A percentile compares a stretch with the other conserved stretches of the same genome.
phyloP scores from a whole-genome alignment of 2,797 vertebrate genomes.

The Enteromius radiatus region DNA sequence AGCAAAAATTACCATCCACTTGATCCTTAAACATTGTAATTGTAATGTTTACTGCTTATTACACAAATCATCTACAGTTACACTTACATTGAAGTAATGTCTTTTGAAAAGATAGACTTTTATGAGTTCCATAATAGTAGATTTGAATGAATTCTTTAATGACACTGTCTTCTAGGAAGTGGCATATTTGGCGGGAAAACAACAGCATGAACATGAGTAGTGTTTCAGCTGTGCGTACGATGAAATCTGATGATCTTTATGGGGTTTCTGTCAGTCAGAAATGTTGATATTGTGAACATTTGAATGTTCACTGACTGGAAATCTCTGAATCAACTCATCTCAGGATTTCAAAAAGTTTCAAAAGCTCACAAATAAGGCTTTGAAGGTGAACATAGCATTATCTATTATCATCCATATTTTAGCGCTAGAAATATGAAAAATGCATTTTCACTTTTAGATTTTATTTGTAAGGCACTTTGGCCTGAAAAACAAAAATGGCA shows the following conservation, averaged over 20 bases:
- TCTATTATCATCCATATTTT: background rate
- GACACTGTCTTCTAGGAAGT: background rate
- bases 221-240: background rate
- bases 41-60: no score
- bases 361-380: background rate
- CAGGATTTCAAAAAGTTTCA: background rate
- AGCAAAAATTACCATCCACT: background rate
- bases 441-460: background rate
- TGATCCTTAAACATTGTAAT: no score
- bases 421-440: background rate
- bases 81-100: no score
- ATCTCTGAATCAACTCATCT: background rate
- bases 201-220: background rate
- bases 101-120: no score
- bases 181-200: background rate
- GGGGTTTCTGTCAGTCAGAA: background rate
- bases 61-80: no score
- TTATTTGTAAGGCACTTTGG: background rate
- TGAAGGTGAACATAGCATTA: background rate
- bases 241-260: background rate
- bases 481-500: background rate
- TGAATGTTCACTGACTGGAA: background rate
- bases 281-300: background rate
- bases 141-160: background rate
- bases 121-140: no score